Conservation (phyloP, 2,888 invertebrate species). For the Perdita meconis region DNA sequence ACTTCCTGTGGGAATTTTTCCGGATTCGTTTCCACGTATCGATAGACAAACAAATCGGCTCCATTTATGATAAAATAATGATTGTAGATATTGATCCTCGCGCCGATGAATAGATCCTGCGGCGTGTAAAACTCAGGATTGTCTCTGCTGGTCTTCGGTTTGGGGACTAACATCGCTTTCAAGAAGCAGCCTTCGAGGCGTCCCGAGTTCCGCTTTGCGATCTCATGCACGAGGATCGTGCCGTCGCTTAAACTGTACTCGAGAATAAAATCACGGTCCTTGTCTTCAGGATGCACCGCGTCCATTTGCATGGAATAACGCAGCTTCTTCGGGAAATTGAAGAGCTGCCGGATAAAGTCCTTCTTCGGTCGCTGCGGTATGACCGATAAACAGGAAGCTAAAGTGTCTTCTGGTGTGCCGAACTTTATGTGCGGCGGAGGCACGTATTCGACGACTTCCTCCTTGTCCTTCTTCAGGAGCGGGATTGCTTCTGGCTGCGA, state of each 20-base stretch:
- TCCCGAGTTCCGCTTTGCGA: slow-evolving; percentile 90
- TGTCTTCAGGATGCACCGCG: slow-evolving; percentile 91
- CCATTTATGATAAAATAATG: slow-evolving; percentile 92
- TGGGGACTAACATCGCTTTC: slow-evolving; percentile 87
- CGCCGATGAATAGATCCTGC: slow-evolving; percentile 92
- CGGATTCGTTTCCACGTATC: slow-evolving; percentile 90
- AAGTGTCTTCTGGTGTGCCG: slow-evolving; percentile 91
- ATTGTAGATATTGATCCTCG: slow-evolving; percentile 89
- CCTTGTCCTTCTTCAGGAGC: slow-evolving; percentile 52
- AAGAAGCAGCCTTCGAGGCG: slow-evolving; percentile 90
- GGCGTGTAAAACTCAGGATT: slow-evolving; percentile 92
- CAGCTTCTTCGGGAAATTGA: slow-evolving; percentile 87
- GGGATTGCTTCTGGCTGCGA: slow-evolving; percentile 83
- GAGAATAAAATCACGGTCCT: slow-evolving; percentile 90
- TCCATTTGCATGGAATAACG: slow-evolving; percentile 92
- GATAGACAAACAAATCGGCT: slow-evolving; percentile 91
- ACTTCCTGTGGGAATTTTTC: slow-evolving; percentile 89
- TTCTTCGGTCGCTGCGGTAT: slow-evolving; percentile 90
- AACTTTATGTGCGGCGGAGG: slow-evolving; percentile 90
- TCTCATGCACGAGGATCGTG: slow-evolving; percentile 90
- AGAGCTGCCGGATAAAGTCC: slow-evolving; percentile 90
- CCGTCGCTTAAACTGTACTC: slow-evolving; percentile 92
- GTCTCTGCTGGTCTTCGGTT: slow-evolving; percentile 89
- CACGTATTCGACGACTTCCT: slow-evolving; percentile 26
- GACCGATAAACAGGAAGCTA: slow-evolving; percentile 89